These are phyloP conservation scores for Ptychochromis oligacanthus DNA, from an alignment of 2,113 vertebrate species.

Conservation along the genomic window DNA sequence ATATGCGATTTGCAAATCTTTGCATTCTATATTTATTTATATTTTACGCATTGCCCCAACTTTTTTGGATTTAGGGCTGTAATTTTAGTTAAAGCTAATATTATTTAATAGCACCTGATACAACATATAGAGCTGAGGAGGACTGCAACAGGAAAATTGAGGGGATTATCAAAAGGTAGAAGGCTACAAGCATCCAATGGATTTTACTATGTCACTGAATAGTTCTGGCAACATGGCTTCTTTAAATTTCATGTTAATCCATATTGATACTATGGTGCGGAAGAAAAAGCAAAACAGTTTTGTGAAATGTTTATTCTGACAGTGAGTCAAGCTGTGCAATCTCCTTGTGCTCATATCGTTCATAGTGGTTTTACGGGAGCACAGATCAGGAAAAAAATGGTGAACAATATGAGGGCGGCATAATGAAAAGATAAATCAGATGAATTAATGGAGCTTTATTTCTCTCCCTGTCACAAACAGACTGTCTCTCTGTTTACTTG, in stretches of 20 bases:
- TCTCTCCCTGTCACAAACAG: not conserved
- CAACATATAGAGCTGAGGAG: not conserved
- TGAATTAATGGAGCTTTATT: not conserved
- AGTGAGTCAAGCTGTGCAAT: not conserved
- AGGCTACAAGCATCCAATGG: not conserved
- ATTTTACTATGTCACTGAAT: not conserved
- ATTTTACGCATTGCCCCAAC: not conserved
- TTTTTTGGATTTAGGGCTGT: not conserved
- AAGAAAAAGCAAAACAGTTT: not conserved
- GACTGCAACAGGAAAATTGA: not conserved
- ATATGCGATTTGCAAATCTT: not conserved
- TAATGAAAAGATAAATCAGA: not conserved
- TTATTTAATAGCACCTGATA: not conserved
- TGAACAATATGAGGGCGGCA: not conserved
- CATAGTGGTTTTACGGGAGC: not conserved
- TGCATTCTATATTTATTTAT: not conserved
- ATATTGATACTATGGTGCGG: not conserved
- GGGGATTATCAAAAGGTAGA: not conserved
- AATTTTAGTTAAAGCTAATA: not conserved
- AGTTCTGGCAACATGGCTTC: not conserved
- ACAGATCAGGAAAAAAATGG: not conserved
- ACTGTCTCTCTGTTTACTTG: not conserved
- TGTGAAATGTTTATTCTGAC: not conserved
- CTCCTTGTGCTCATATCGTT: slow-evolving; percentile 11
- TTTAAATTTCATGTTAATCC: not conserved